Conservation (phyloP, 2,888 invertebrate species). For the Lottia scabra region DNA sequence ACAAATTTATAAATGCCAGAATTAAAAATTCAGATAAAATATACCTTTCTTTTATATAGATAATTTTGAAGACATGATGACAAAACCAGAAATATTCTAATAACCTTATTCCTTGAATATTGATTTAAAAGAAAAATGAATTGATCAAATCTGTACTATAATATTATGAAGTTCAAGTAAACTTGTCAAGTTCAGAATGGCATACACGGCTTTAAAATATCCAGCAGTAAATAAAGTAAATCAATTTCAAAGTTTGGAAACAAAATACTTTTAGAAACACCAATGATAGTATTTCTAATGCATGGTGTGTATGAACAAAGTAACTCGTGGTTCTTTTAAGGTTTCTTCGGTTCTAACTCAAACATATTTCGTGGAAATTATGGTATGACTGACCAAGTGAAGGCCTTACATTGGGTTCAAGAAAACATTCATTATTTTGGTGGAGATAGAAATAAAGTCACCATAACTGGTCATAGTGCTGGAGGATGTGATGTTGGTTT, state of each 20-base stretch:
- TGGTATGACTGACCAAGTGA: constrained; percentile 37
- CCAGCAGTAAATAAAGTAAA: too few species aligned
- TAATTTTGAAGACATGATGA: background rate
- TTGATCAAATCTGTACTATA: too few species aligned
- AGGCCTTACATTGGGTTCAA: constrained; percentile 38
- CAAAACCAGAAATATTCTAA: too few species aligned
- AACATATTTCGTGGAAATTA: constrained; percentile 36
- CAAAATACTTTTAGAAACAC: too few species aligned
- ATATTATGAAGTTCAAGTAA: too few species aligned
- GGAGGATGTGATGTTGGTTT: constrained; percentile 39
- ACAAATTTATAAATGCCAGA: background rate
- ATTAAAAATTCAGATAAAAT: background rate
- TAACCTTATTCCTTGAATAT: too few species aligned
- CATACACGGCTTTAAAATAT: too few species aligned
- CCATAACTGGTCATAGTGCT: constrained; percentile 42
- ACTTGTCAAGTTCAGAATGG: too few species aligned
- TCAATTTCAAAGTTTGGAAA: too few species aligned
- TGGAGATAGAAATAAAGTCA: constrained; percentile 34
- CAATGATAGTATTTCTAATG: too few species aligned
- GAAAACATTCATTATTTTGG: constrained; percentile 35
- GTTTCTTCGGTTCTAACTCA: constrained; percentile 21
- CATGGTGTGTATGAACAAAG: too few species aligned
- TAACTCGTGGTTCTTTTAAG: background rate
- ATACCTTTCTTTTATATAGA: background rate
- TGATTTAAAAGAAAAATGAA: too few species aligned